Conservation (phyloP, 2,797 vertebrate genomes). For the Schizothorax lantsangensis region DNA sequence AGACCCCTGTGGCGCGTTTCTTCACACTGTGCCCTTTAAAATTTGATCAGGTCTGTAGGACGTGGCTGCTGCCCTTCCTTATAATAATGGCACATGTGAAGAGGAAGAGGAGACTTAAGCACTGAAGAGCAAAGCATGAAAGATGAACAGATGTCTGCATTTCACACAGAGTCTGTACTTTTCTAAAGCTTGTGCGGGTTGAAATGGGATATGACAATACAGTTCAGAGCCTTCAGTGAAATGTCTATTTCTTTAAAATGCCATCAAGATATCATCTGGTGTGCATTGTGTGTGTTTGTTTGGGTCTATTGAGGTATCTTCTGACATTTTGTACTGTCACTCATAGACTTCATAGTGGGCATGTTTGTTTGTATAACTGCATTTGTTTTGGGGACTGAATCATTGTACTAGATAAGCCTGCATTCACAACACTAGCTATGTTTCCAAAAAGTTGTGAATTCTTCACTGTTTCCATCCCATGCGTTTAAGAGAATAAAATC, state of each 20-base stretch:
- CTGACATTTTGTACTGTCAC: constrained; percentile 5
- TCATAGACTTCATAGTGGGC: not conserved
- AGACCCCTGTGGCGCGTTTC: not conserved
- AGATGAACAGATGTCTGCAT: constrained; percentile 25
- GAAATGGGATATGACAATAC: not conserved
- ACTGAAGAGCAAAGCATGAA: constrained; percentile 16
- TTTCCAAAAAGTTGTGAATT: not conserved
- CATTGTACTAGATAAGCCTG: not conserved
- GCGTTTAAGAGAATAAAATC: not conserved
- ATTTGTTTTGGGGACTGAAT: not conserved
- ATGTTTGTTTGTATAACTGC: not conserved
- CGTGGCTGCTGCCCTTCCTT: not conserved
- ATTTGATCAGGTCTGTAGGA: not conserved
- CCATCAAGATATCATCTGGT: not conserved
- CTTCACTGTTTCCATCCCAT: not conserved
- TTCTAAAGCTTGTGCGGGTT: not conserved
- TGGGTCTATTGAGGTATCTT: not conserved
- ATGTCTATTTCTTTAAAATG: constrained; percentile 1
- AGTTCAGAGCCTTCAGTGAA: not conserved
- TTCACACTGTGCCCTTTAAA: constrained; percentile 18
- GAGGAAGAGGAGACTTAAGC: not conserved
- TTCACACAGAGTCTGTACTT: not conserved
- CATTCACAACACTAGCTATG: not conserved
- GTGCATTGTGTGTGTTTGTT: not conserved
- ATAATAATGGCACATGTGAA: constrained; percentile 27